Evolutionary conservation across 2,113 vertebrate genomes (phyloP).

Genomic region (Heliornis fulica): DNA sequence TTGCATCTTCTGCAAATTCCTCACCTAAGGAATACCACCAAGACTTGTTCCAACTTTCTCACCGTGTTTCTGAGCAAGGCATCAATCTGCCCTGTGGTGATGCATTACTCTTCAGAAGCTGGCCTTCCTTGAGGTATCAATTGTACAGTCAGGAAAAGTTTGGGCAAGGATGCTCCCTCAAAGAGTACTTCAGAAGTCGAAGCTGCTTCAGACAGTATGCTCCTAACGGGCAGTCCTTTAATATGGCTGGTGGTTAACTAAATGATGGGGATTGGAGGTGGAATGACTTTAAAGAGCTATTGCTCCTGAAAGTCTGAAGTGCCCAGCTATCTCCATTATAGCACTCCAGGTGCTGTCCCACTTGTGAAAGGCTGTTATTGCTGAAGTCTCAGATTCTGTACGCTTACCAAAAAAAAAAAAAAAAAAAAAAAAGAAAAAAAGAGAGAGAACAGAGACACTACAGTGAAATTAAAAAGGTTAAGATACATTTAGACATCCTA

Average conservation of each 20-base stretch:
- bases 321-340: neutral
- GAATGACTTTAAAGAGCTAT: neutral
- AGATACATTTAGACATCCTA: neutral
- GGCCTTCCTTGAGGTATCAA: neutral
- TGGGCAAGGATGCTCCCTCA: neutral
- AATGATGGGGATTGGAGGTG: neutral
- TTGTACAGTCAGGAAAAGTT: neutral
- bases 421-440: neutral
- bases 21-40: neutral
- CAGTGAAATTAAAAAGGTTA: slow-evolving; percentile 18
- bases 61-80: neutral
- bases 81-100: neutral
- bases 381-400: neutral
- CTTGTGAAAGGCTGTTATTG: neutral
- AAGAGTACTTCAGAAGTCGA: slow-evolving; percentile 3
- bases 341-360: neutral
- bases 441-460: rapidly evolving
- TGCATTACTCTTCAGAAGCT: neutral
- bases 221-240: neutral
- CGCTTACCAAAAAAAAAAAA: neutral
- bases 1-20: neutral
- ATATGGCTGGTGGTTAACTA: neutral
- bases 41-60: neutral
- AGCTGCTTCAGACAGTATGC: neutral
- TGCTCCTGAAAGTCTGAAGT: neutral